These are phyloP conservation scores for Eilema caniola DNA, from an alignment of 2,888 invertebrate species.

Conservation along the genomic window DNA sequence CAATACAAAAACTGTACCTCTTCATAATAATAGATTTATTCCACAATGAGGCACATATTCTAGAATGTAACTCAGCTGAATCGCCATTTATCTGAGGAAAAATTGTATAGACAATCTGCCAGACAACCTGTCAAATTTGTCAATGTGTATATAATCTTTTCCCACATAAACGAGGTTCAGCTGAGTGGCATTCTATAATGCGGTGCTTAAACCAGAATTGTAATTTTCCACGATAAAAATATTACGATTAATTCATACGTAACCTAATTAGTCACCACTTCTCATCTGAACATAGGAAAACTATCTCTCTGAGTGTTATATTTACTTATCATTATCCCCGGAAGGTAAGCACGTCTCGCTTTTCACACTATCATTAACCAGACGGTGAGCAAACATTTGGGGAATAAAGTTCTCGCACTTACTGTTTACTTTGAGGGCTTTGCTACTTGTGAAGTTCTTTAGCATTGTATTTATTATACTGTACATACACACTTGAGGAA, in stretches of 20 bases:
- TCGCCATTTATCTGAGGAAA: no score
- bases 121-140: no score
- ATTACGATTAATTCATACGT: not conserved
- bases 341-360: constrained; percentile 31
- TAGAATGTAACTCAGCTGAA: no score
- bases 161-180: no score
- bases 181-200: no score
- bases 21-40: no score
- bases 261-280: not conserved
- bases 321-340: constrained; percentile 45
- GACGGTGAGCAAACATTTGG: constrained; percentile 46
- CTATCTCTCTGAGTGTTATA: constrained; percentile 30
- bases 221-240: no score
- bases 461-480: constrained; percentile 17
- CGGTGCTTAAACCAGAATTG: no score
- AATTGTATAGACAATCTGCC: no score
- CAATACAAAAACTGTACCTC: no score
- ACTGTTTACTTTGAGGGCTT: constrained; percentile 33
- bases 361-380: constrained; percentile 49
- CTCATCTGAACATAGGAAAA: constrained; percentile 1
- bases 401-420: constrained; percentile 42
- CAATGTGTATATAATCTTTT: no score
- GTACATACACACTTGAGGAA: constrained; percentile 3
- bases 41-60: no score
- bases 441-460: constrained; percentile 25